Conservation (phyloP, 2,797 vertebrate species). For the Cephalopachus bancanus region DNA sequence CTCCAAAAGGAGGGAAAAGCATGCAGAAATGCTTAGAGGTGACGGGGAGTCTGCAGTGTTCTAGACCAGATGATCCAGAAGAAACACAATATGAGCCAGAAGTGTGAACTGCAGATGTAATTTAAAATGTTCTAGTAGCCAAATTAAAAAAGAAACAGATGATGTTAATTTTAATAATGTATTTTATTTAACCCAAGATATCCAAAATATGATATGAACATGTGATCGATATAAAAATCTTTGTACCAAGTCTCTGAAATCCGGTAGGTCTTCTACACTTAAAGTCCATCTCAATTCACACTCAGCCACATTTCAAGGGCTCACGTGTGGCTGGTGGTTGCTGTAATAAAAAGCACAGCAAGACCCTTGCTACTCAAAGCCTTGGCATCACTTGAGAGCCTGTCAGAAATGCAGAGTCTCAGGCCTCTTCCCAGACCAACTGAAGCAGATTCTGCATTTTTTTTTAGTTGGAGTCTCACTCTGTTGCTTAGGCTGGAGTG, state of each 20-base stretch:
- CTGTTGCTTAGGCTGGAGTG: no score
- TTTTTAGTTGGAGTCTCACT: no score
- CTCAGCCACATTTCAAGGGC: neutral
- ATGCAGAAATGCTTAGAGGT: neutral
- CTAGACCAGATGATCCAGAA: neutral
- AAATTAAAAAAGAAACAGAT: neutral
- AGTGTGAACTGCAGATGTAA: neutral
- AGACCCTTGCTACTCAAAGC: neutral
- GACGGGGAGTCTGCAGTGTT: neutral
- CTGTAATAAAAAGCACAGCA: neutral
- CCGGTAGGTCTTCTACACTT: constrained; percentile 1
- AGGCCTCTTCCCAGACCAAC: neutral
- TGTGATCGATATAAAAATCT: constrained; percentile 72
- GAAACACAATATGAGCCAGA: neutral
- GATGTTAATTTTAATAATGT: constrained; percentile 73
- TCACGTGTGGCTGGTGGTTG: neutral
- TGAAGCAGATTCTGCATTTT: neutral
- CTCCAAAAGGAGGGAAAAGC: neutral
- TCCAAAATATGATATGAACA: constrained; percentile 79
- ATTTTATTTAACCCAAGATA: constrained; percentile 79
- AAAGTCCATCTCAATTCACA: neutral
- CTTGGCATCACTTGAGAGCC: neutral
- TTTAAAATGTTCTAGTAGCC: neutral
- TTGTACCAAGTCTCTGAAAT: constrained; percentile 67
- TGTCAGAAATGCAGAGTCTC: neutral